A percentile compares a stretch with the other conserved stretches of the same genome.
Conservation (phyloP, 1,140 invertebrate species). For the Meloidogyne chitwoodi region DNA sequence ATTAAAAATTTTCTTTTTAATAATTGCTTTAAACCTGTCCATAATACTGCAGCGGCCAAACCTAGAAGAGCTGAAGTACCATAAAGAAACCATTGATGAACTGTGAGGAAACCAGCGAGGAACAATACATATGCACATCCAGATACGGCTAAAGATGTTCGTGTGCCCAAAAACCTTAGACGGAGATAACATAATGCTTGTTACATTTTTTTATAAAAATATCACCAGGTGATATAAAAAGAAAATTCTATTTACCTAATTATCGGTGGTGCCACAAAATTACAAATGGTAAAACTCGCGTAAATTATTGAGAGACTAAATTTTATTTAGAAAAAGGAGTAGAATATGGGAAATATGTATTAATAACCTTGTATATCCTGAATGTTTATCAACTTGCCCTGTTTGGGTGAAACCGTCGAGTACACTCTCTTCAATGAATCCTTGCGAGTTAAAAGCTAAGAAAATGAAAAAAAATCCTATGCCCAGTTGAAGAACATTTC, state of each 20-base stretch:
- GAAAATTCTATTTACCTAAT: constrained; percentile 15
- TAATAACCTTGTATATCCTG: constrained; percentile 33
- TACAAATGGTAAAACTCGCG: constrained; percentile 42
- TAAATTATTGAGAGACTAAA: constrained; percentile 45
- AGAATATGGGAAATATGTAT: too few species aligned
- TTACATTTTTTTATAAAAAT: too few species aligned
- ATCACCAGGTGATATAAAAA: neutral
- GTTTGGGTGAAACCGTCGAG: constrained; percentile 10
- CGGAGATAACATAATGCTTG: too few species aligned
- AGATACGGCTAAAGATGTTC: constrained; percentile 34
- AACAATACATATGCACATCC: constrained; percentile 38
- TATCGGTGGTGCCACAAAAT: constrained; percentile 46
- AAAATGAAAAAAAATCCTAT: constrained; percentile 50
- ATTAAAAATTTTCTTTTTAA: neutral
- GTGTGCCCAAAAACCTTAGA: constrained; percentile 16
- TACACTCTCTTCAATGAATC: constrained; percentile 49
- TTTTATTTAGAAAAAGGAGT: neutral
- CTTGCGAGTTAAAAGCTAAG: constrained; percentile 42
- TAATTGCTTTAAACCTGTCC: neutral
- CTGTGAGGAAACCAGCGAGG: constrained; percentile 40
- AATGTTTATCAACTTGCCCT: constrained; percentile 30
- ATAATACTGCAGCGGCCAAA: constrained; percentile 43
- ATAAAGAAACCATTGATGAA: constrained; percentile 46
- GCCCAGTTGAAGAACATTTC: constrained; percentile 46
- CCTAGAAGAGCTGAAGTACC: constrained; percentile 45